These are phyloP conservation scores for Ciconia boyciana DNA, from an alignment of 2,113 vertebrate genomes.

Conservation along the genomic window DNA sequence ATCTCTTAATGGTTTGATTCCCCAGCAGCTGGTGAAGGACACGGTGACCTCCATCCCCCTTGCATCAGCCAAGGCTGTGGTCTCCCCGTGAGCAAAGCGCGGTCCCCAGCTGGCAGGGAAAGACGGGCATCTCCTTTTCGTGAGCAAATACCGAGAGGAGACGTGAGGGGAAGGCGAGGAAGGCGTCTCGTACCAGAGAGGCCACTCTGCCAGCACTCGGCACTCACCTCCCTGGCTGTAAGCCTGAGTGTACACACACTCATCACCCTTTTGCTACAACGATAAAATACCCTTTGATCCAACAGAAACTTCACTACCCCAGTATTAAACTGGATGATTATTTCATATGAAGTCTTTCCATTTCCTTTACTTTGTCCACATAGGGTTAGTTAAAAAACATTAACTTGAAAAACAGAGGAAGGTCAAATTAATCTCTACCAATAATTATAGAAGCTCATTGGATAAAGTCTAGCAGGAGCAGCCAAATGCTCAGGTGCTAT, in stretches of 20 bases:
- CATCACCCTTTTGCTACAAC: accelerated
- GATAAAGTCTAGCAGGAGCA: not conserved
- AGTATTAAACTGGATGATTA: not conserved
- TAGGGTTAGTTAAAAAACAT: not conserved
- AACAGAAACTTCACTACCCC: not conserved
- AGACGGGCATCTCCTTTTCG: accelerated
- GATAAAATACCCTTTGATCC: not conserved
- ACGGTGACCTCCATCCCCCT: accelerated
- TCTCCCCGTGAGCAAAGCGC: accelerated
- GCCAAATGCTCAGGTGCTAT: not conserved
- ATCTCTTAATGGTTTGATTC: not conserved
- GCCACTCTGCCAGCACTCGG: not conserved
- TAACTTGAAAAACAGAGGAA: not conserved
- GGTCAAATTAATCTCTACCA: not conserved
- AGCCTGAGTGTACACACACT: accelerated
- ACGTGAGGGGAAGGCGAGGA: accelerated
- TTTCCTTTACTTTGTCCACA: not conserved
- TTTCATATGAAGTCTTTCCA: not conserved
- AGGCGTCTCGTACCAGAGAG: not conserved
- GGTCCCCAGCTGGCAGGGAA: not conserved
- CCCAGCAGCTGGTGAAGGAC: not conserved
- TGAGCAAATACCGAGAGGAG: not conserved
- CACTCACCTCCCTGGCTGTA: not conserved
- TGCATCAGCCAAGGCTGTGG: not conserved
- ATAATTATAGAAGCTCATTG: not conserved